These are phyloP conservation scores for Drosophila subsilvestris DNA, from an alignment of 2,888 invertebrate species.

Conservation along the genomic window DNA sequence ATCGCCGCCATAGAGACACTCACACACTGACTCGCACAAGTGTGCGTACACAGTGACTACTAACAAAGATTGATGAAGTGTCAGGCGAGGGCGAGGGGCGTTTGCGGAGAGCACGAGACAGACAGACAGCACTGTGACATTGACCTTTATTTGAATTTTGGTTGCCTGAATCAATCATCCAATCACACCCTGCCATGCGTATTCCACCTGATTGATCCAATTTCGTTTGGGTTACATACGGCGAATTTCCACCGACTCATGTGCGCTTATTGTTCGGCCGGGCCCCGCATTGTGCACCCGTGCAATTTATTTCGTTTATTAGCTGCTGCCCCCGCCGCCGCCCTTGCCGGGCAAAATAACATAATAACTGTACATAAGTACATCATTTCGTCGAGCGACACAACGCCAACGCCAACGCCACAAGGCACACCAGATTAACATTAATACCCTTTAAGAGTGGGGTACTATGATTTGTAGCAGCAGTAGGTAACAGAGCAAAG, in stretches of 20 bases:
- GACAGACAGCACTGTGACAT: conserved; percentile 44
- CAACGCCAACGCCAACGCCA: conserved; percentile 16
- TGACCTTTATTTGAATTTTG: conserved; percentile 68
- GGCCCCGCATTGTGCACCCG: conserved; percentile 15
- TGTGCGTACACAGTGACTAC: conserved; percentile 6
- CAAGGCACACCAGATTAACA: conserved; percentile 20
- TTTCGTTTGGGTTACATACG: conserved; percentile 37
- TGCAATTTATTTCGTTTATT: conserved; percentile 58
- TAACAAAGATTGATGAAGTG: conserved; percentile 71
- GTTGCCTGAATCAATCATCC: conserved; percentile 37
- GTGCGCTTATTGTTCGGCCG: conserved; percentile 46
- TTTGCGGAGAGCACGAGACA: conserved; percentile 6
- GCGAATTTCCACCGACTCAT: conserved; percentile 63
- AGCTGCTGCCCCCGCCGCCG: conserved; percentile 40
- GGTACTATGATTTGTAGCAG: background rate
- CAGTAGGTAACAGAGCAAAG: background rate
- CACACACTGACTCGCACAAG: conserved; percentile 14
- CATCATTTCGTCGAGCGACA: conserved; percentile 13
- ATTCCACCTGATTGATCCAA: conserved; percentile 60
- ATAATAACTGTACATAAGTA: conserved; percentile 56
- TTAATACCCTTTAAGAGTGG: background rate
- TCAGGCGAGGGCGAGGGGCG: conserved; percentile 52
- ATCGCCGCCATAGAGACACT: conserved; percentile 3
- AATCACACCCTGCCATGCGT: conserved; percentile 44
- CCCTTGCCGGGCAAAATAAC: background rate